Evolutionary conservation across 2,797 vertebrate genomes (phyloP), one percentile per base, ranked within the genome.

Genomic region (Hapalemur alaotrensis): DNA sequence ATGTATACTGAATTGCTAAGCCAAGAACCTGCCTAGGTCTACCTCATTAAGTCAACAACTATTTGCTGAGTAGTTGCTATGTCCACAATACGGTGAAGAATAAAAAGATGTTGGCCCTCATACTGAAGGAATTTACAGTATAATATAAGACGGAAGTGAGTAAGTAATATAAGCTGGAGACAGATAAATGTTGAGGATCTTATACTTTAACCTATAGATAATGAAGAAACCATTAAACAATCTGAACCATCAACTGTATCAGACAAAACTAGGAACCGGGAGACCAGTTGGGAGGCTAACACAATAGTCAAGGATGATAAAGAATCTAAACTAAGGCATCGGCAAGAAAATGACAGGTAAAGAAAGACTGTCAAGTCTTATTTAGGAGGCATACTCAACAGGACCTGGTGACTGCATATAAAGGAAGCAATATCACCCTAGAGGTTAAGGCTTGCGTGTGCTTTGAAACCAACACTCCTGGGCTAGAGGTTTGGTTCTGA

Each of bases 21-120:
- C 75, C 46, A 82, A 95, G 80, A 91, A 57, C 43, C 52, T 94
- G 43, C 32, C 17, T 38, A 87, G 17, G 59, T 92, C 83, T 92
- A 73, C 67, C 23, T 95, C 48, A 89, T 89, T 92, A 87, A 82
- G 70, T 92, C 70, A 93, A 83, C 18, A 83, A 79, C 57, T 43
- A 43, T 59, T 88, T n/a, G 30, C 12, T n/a, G 13, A 81, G 67
- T 25, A 87, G 65, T 59, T 59, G 48, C n/a, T 50, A 88, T 17
- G 25, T 35, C 46, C 41, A 91, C 61, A 88, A 18, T 41, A 81
- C 1, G 79, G 18, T 61, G n/a, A 91, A 41, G 41, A 80, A 91
- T 84, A 73, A 75, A 93, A 61, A 87, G 70, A 85, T 43, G 59
- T 25, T 35, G 61, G n/a, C 15, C 15, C 18, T 48, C 46, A 82